These are phyloP conservation scores for Hyles vespertilio DNA, from an alignment of 1,140 invertebrate genomes.

Conservation along the genomic window DNA sequence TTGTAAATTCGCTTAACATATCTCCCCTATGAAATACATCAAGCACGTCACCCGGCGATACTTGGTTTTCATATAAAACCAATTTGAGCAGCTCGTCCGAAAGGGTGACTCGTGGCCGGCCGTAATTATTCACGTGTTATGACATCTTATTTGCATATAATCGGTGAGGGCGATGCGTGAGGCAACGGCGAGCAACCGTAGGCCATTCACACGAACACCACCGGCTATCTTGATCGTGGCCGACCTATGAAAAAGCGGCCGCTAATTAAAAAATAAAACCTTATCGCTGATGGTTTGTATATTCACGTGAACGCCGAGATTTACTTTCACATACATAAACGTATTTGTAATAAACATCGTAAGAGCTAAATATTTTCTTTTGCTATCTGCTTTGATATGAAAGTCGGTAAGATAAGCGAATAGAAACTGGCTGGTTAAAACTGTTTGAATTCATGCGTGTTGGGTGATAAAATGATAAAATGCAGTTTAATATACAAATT, in stretches of 20 bases:
- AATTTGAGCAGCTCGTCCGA: conserved; percentile 64
- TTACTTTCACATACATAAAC: too few relatives aligned
- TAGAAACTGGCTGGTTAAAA: too few relatives aligned
- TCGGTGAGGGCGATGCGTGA: conserved; percentile 69
- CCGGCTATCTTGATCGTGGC: conserved; percentile 64
- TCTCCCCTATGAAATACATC: conserved; percentile 29
- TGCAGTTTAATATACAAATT: too few relatives aligned
- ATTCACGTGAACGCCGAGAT: conserved; percentile 33
- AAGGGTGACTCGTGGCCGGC: conserved; percentile 68
- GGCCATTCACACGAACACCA: conserved; percentile 69
- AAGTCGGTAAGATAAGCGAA: too few relatives aligned
- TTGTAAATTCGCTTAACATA: conserved; percentile 1
- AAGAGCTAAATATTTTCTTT: too few relatives aligned
- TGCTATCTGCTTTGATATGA: too few relatives aligned
- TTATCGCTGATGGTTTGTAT: conserved; percentile 48
- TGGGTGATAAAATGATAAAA: too few relatives aligned
- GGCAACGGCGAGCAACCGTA: conserved; percentile 53
- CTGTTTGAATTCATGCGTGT: too few relatives aligned
- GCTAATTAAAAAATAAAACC: conserved; percentile 73
- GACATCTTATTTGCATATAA: conserved; percentile 75
- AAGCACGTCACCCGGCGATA: conserved; percentile 54
- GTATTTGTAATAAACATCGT: neutral
- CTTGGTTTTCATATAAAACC: conserved; percentile 67
- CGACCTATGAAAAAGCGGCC: conserved; percentile 68
- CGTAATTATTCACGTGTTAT: conserved; percentile 75